Base-by-base conservation (phyloP, 1,140 invertebrate genomes). In the Tetramorium simillimum region DNA sequence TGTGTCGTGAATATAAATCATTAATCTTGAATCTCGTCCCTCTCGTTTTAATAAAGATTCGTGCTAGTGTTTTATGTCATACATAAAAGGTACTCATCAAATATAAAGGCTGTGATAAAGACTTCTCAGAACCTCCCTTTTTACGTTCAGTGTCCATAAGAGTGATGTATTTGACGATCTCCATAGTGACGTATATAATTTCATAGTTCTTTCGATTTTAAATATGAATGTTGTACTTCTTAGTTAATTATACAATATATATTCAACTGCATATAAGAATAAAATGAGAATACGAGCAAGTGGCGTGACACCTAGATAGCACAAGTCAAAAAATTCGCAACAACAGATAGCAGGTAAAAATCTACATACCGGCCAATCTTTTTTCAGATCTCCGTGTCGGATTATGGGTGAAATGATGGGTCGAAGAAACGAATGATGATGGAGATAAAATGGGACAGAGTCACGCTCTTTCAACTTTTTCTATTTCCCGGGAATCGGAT, bases 381-480 rank as follows among this genome's bases (percentile, higher is more conserved):
- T 56, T 33, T 14, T 5, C 5, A 37, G 14, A 49, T 81, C 37
- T 72, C 12, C n/a, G 46, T 56, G 46, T 43, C 40, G 12, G 46
- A 46, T 40, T 24, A 33, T 14, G 53, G 53, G 33, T 33, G 67
- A 90, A 62, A 86, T 80, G 84, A 87, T 85, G 14, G 53, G 10
- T 62, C 56, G 46, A 63, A 84, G 60, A 70, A 76, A 53, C 16
- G 75, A 70, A 40, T 67, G 69, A n/a, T 18, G 51, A n/a, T 18
- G 51, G 10, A 67, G 62, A 90, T 77, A 76, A 86, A 16, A 82
- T 9, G 28, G 5, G 84, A 82, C 10, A 70, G 2, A 67, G 70
- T 90, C 84, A 89, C 84, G 87, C 87, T 33, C 33, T 87, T 90
- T 90, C 78, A 18, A 69, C 28, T 91, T 89, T 85, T 85, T 10